Evolutionary conservation across 1,140 invertebrate genomes (phyloP), one percentile per base, ranked within the genome.

Genomic region (Panulirus ornatus): DNA sequence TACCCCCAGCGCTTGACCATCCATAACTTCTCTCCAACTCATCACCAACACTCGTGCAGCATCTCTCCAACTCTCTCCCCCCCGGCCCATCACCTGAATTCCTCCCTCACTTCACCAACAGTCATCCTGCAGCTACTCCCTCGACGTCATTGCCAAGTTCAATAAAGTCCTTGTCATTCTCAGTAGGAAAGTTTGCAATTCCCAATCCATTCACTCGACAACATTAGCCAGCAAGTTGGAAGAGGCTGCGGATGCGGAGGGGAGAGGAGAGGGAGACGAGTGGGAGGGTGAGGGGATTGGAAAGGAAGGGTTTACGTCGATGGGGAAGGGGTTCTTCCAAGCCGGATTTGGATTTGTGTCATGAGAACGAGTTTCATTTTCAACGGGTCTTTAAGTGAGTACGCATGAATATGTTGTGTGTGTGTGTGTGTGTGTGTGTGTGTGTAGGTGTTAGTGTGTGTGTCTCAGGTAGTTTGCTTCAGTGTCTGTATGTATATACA

Each of bases 151-250:
- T 79, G 85, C 30, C 36, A 79, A 75, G 54, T 88, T 81, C 85
- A 88, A 88, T 88, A 88, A 88, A 78, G 85, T 66, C 73, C 85
- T 88, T 88, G 85, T 88, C 85, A 71, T 81, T 88, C 76, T 79
- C 86, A 81, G 78, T 66, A 51, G 78, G 78, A 82, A 81, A 82
- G 86, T 81, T 88, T 88, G 86, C 76, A 70, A 82, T 81, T 82
- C 58, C 76, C 76, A 73, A 82, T 70, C 78, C 63, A 71, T 82
- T 82, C 86, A 70, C 36, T 54, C 42, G 78, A 88, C 76, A 75
- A 86, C 84, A 87, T 78, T 87, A 78, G 73, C 75, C 27, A 30
- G 75, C 71, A 63, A 76, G 44, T 87, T 87, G 73, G 38, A 78
- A 34, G 84, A 78, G 73, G 84, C 79, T 66, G 84, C 54, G 71